These are phyloP conservation scores for Oxyruncus cristatus DNA, from an alignment of 2,113 vertebrate species.

Conservation along the genomic window DNA sequence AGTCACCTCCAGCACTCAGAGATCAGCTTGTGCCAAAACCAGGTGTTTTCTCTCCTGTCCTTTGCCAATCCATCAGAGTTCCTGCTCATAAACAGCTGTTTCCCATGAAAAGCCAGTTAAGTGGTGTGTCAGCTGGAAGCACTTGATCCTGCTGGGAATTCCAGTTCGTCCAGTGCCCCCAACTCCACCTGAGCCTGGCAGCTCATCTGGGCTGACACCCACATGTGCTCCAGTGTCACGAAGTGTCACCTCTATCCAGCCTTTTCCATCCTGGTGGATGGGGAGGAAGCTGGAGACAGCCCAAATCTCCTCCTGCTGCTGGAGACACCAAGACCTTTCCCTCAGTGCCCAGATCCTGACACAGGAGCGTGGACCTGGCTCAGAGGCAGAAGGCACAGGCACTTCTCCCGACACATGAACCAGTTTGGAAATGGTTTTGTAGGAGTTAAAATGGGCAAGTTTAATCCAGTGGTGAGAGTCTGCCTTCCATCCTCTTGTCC, in stretches of 20 bases:
- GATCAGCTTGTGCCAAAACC: neutral
- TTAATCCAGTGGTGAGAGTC: accelerated
- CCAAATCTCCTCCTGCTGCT: neutral
- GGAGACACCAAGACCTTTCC: neutral
- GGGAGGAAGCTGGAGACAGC: neutral
- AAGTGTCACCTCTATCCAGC: neutral
- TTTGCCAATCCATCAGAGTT: neutral
- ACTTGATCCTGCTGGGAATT: neutral
- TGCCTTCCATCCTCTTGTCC: neutral
- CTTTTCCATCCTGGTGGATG: neutral
- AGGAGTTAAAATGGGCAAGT: neutral
- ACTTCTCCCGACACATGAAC: accelerated
- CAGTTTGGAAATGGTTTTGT: neutral
- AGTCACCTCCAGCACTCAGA: neutral
- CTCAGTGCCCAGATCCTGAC: accelerated
- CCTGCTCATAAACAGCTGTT: neutral
- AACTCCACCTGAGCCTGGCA: neutral
- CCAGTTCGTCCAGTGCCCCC: neutral
- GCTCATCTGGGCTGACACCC: neutral
- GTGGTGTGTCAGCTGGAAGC: neutral
- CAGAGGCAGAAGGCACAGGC: neutral
- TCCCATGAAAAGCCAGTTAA: neutral
- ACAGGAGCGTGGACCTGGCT: accelerated
- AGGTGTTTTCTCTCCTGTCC: neutral
- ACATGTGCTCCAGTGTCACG: too few relatives aligned